These are phyloP conservation scores for Petrocephalus zakoni DNA, from an alignment of 2,113 vertebrate species.

Conservation along the genomic window DNA sequence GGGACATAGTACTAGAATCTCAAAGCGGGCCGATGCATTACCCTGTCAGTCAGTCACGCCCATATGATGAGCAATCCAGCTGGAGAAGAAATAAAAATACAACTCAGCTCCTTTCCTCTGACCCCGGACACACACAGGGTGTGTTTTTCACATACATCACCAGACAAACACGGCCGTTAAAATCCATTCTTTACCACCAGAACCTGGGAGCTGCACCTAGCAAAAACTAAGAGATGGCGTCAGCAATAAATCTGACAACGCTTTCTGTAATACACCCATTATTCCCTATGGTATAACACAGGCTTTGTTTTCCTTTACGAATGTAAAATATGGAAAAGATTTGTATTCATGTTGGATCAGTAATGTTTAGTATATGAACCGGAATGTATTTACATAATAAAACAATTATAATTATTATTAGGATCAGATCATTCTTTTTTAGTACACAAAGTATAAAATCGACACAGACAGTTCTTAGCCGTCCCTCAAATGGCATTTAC, in stretches of 20 bases:
- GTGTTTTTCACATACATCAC: not conserved
- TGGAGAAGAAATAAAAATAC: conserved; percentile 1
- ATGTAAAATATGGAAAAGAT: not conserved
- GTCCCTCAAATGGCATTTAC: not conserved
- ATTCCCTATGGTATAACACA: not conserved
- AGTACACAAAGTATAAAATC: not conserved
- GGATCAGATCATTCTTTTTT: not conserved
- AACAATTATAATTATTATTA: not conserved
- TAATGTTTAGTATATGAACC: too few relatives aligned
- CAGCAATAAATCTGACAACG: not conserved
- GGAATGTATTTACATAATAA: not conserved
- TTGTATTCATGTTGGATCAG: too few relatives aligned
- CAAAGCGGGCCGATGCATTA: conserved; percentile 11
- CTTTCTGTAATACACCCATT: not conserved
- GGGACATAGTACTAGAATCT: not conserved
- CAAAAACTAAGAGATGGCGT: not conserved
- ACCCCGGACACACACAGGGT: not conserved
- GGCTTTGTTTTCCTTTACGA: not conserved
- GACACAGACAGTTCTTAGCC: not conserved
- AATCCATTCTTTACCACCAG: not conserved
- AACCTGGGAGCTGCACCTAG: conserved; percentile 9
- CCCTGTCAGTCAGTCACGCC: conserved; percentile 8
- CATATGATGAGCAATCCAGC: not conserved
- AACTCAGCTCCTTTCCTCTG: not conserved
- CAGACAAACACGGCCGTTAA: not conserved